Evolutionary conservation across 1,140 invertebrate genomes (phyloP), one percentile per base, ranked within the genome.

Genomic region (Drosophila busckii): DNA sequence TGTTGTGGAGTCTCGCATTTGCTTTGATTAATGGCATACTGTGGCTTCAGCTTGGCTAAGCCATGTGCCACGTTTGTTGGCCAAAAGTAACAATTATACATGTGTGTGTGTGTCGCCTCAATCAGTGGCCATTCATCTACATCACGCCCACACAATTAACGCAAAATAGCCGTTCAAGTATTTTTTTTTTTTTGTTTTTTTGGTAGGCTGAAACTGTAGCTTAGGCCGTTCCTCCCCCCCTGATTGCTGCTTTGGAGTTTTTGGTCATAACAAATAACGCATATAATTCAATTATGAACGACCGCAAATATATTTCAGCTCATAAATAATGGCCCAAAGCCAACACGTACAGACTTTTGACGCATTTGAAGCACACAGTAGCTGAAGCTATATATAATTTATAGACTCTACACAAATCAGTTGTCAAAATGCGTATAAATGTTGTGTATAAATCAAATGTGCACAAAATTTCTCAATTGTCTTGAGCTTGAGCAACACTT

Each of bases 271-370:
- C 46, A 71, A 73, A 64, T 60, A 61, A 58, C 68, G 25, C 16
- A 78, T 80, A 66, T 80, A 82, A 80, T 80, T 82, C 75, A 82
- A 80, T 80, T 80, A 80, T 80, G 68, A 65, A 68, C 73, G 73
- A 52, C 42, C 71, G 67, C 66, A 70, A 62, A n/a, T n/a, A n/a
- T 67, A 42, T 64, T 54, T 63, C 53, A 65, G 73, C 56, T n/a
- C 73, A 80, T 80, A 82, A 78, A 78, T 78, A 68, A 78, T 80
- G 34, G 50, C 52, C 42, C 46, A 63, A 28, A 15, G 34, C 8
- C 20, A 25, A 48, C 45, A 48, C 22, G 29, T 37, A 26, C 31
- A 26, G 16, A 42, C 29, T 34, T 41, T 20, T 8, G 20, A 40
- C 48, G 9, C 38, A 44, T 6, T 34, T 1, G n/a, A n/a, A 22